Conservation (phyloP, 2,113 vertebrate species). For the Tyto alba region DNA sequence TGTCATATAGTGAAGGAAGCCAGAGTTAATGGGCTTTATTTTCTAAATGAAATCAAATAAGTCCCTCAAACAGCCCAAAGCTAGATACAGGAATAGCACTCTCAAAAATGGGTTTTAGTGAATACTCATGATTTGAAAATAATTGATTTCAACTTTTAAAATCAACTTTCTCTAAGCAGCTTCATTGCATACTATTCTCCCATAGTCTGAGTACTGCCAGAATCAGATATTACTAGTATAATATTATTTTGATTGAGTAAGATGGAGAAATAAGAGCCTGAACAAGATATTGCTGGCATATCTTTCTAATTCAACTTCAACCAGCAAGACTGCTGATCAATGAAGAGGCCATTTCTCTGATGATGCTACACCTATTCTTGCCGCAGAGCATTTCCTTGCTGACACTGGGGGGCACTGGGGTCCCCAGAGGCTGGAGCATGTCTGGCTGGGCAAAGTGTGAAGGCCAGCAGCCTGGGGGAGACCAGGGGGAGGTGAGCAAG, state of each 20-base stretch:
- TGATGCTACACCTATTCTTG: neutral
- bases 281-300: neutral
- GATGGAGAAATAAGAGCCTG: neutral
- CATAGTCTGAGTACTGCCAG: neutral
- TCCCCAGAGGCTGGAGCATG: neutral
- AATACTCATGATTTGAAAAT: neutral
- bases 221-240: neutral
- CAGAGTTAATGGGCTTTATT: neutral
- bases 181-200: neutral
- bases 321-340: neutral
- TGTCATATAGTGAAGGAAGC: neutral
- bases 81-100: neutral
- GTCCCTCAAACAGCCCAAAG: neutral
- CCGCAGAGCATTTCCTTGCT: neutral
- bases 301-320: neutral
- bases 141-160: neutral
- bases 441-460: neutral
- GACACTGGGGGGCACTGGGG: neutral
- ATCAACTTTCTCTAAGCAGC: neutral
- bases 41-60: neutral
- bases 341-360: neutral
- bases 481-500: neutral
- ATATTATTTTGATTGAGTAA: neutral
- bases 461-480: neutral
- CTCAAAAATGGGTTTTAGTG: neutral